Evolutionary conservation across 2,888 invertebrate genomes (phyloP).

Genomic region (Sesia bembeciformis): DNA sequence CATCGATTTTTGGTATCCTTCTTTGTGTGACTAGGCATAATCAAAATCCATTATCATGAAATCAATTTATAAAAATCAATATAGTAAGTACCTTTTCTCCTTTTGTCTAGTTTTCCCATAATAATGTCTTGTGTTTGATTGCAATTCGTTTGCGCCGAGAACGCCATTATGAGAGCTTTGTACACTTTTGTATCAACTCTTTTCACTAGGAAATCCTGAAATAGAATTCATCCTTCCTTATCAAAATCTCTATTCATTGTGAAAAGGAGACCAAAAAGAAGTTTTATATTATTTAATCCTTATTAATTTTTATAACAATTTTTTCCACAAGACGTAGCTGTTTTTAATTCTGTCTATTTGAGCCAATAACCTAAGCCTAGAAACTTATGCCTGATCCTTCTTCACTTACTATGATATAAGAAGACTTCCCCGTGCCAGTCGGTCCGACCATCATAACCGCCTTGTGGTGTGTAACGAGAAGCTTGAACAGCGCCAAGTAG

Average conservation of each 20-base stretch:
- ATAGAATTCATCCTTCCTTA: constrained; percentile 2
- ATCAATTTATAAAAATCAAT: no score
- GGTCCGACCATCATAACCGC: constrained; percentile 92
- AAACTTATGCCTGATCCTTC: not conserved
- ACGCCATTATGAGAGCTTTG: constrained; percentile 91
- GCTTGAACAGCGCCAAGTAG: constrained; percentile 84
- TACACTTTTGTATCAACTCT: constrained; percentile 85
- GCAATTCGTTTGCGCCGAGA: constrained; percentile 95
- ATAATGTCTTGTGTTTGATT: constrained; percentile 96
- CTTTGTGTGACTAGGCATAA: no score
- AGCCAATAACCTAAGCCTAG: not conserved
- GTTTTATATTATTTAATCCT: no score
- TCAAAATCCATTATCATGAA: no score
- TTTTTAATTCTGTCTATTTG: not conserved
- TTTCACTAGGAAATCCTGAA: constrained; percentile 85
- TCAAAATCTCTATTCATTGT: not conserved
- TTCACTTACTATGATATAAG: constrained; percentile 81
- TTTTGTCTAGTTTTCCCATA: constrained; percentile 93
- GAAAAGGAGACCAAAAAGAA: no score
- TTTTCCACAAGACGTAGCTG: not conserved
- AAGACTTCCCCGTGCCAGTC: constrained; percentile 96
- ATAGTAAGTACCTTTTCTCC: constrained; percentile 82
- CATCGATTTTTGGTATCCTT: no score
- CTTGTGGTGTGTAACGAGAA: constrained; percentile 87
- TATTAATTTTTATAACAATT: no score